Conservation (phyloP, 2,113 vertebrate species). For the Halcyon malimbica region DNA sequence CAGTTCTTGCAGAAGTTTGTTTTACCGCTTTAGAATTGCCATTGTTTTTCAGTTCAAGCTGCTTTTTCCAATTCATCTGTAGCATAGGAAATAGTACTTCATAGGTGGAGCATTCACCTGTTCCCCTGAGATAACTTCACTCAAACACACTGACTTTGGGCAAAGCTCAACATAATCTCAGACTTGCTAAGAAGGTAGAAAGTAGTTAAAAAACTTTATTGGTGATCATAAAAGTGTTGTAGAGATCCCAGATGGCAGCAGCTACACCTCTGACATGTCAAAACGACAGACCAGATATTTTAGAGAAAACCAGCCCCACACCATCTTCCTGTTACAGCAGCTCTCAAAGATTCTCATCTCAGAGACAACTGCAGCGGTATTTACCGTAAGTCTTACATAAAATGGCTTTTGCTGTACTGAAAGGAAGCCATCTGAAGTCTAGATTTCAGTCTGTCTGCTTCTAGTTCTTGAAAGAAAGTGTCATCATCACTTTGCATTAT, state of each 20-base stretch:
- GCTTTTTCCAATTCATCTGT: background rate
- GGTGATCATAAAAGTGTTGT: background rate
- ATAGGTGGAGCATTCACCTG: background rate
- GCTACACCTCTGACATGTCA: background rate
- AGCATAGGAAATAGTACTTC: background rate
- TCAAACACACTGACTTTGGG: background rate
- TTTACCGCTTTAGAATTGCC: background rate
- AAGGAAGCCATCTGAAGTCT: slow-evolving; percentile 89
- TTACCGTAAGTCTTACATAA: background rate
- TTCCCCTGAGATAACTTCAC: background rate
- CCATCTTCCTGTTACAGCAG: background rate
- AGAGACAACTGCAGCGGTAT: background rate
- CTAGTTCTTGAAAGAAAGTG: slow-evolving; percentile 85
- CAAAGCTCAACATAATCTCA: background rate
- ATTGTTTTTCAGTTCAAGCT: background rate
- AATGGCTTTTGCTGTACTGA: slow-evolving; percentile 81
- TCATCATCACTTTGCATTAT: slow-evolving; percentile 87
- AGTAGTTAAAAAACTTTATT: slow-evolving; percentile 22
- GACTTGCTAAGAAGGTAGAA: background rate
- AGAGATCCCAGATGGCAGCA: background rate
- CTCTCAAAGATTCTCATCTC: background rate
- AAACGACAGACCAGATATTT: background rate
- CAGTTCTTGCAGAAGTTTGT: background rate
- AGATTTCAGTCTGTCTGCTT: slow-evolving; percentile 84
- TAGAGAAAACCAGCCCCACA: background rate